Conservation (phyloP, 2,888 invertebrate genomes). For the Tetrapedia diversipes region DNA sequence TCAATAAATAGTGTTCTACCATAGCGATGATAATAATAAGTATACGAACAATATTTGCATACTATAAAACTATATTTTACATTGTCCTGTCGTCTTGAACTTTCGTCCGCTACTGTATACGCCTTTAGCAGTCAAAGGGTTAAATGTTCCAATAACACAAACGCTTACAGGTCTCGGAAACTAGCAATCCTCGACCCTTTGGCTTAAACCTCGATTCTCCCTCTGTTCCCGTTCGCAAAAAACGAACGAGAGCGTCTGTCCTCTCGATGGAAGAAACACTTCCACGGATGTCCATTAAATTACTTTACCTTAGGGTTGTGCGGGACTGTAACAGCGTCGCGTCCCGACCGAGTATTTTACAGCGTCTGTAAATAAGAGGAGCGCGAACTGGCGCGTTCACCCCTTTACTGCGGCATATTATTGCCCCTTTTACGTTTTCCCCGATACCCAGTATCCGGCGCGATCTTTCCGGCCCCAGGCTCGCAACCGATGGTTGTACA, state of each 20-base stretch:
- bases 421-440: conserved; percentile 51
- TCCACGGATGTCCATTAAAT: conserved; percentile 13
- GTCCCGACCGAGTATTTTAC: conserved; percentile 28
- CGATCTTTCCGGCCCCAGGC: conserved; percentile 20
- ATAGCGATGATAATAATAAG: too few relatives aligned
- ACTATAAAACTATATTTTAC: too few relatives aligned
- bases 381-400: conserved; percentile 22
- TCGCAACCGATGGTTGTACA: conserved; percentile 33
- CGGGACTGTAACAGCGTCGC: conserved; percentile 11
- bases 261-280: neutral
- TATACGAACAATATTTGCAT: too few relatives aligned
- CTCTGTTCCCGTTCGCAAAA: neutral
- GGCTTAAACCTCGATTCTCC: neutral
- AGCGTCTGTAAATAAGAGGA: conserved; percentile 36
- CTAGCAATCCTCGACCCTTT: neutral
- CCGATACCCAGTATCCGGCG: conserved; percentile 19
- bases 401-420: conserved; percentile 52
- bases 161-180: neutral
- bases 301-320: neutral
- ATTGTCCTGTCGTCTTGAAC: too few relatives aligned
- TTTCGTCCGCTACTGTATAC: too few relatives aligned
- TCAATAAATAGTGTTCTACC: too few relatives aligned
- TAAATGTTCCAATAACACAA: too few relatives aligned
- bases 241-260: too few relatives aligned
- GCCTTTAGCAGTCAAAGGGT: too few relatives aligned